Conservation (phyloP, 2,113 vertebrate species). For the Cyanoliseus patagonus region DNA sequence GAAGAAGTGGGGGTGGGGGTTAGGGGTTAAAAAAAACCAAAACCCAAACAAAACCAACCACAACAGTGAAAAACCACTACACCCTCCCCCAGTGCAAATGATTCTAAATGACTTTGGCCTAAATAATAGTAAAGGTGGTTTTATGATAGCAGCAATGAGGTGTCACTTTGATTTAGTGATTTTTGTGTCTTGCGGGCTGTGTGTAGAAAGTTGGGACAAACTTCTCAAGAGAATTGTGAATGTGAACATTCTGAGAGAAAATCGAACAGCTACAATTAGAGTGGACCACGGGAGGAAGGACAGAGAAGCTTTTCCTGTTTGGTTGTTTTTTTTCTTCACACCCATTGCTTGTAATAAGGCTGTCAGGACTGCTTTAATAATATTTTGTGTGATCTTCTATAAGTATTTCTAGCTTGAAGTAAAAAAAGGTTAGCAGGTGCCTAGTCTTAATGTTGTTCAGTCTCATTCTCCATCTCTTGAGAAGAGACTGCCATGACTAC, state of each 20-base stretch:
- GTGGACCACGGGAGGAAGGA: neutral
- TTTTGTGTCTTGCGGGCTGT: neutral
- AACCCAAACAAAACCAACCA: neutral
- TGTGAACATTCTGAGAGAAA: neutral
- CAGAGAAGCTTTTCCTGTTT: neutral
- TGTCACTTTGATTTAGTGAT: neutral
- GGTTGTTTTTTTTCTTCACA: neutral
- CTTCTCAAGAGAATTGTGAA: neutral
- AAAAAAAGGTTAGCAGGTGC: neutral
- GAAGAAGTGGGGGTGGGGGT: rapidly evolving
- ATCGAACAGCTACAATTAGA: neutral
- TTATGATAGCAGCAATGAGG: neutral
- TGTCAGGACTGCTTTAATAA: neutral
- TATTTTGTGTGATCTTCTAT: neutral
- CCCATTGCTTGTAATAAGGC: neutral
- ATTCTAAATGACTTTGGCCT: neutral
- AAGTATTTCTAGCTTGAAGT: neutral
- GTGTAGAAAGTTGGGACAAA: neutral
- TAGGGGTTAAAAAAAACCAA: neutral
- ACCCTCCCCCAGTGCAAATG: neutral
- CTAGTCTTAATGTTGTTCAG: neutral
- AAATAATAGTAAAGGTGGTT: rapidly evolving
- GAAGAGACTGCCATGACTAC: neutral
- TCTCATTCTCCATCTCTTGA: neutral
- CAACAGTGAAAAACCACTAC: neutral